Base-by-base conservation (phyloP, 1,140 invertebrate genomes). In the Drosophila parvula region DNA sequence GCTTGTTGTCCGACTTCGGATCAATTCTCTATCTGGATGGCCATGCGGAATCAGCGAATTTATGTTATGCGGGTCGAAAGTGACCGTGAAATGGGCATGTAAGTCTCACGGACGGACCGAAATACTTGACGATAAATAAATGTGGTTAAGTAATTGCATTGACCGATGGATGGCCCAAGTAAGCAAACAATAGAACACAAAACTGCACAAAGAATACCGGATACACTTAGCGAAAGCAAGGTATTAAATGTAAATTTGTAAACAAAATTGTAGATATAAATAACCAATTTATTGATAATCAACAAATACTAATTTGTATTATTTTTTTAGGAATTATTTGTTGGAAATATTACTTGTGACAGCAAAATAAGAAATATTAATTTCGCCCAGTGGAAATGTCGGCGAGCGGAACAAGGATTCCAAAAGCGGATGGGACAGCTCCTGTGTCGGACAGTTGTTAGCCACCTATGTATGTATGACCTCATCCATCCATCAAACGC, bases 121-220 rank as follows among this genome's bases (percentile, higher is more conserved):
- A 67, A 44, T 68, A 64, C 47, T 47, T 38, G 30, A 56, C 38
- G 18, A 73, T 73, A 73, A 73, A 73, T 73, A 73, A 73, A 58
- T 59, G 65, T 41, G 30, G 44, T 59, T 73, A 73, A 76, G 74
- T 78, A 78, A 78, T 78, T 78, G 74, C 74, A 78, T 78, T 77
- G 74, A 44, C 74, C 74, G 64, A 69, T 78, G 55, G 63, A 69
- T 78, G 55, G 63, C 75, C 43, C 38, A 18, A 51, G 40, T 51
- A 40, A 40, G 53, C 43, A 59, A 73, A 71, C 53, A 78, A 60
- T 47, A 59, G n/a, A 67, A 30, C 22, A 30, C 18, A 16, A 36
- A 30, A 51, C n/a, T 28, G 16, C 22, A 62, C 63, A 16, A 28
- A 1, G n/a, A n/a, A n/a, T n/a, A n/a, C n/a, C n/a, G n/a, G n/a